Percentiles rank a stretch among this genome's conserved stretches.
phyloP scores from a whole-genome alignment of 2,113 vertebrate species.

The Mormoops blainvillei region DNA sequence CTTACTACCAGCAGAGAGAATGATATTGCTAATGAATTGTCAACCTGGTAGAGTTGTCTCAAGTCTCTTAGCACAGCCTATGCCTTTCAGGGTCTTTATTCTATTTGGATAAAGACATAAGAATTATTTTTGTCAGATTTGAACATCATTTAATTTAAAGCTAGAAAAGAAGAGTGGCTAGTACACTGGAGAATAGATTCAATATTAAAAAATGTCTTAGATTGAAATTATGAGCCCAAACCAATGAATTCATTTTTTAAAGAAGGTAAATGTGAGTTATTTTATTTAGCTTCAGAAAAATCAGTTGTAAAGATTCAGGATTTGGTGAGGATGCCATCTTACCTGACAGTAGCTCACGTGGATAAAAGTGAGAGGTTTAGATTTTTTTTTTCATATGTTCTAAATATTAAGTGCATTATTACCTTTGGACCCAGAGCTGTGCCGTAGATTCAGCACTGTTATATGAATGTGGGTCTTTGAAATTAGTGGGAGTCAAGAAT shows the following conservation, averaged over 20 bases:
- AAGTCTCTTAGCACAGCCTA: background rate
- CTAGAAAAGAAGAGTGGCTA: background rate
- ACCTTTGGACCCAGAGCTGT: background rate
- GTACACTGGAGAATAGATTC: background rate
- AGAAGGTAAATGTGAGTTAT: background rate
- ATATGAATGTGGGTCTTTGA: background rate
- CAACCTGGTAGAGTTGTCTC: background rate
- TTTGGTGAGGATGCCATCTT: background rate
- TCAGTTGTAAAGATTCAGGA: background rate
- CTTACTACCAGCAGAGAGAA: background rate
- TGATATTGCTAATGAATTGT: background rate
- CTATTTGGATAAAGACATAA: background rate
- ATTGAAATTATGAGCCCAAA: background rate
- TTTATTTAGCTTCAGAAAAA: slow-evolving; percentile 8
- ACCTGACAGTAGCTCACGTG: background rate
- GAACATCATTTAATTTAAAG: background rate
- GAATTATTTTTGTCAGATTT: background rate
- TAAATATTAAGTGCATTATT: background rate
- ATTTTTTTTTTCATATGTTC: background rate
- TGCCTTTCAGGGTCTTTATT: background rate
- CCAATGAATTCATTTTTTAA: background rate
- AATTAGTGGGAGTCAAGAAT: background rate
- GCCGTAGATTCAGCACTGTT: background rate
- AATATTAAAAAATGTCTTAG: background rate
- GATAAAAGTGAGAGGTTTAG: background rate